phyloP scores from a whole-genome alignment of 2,888 invertebrate genomes.

The Heliconius erato region DNA sequence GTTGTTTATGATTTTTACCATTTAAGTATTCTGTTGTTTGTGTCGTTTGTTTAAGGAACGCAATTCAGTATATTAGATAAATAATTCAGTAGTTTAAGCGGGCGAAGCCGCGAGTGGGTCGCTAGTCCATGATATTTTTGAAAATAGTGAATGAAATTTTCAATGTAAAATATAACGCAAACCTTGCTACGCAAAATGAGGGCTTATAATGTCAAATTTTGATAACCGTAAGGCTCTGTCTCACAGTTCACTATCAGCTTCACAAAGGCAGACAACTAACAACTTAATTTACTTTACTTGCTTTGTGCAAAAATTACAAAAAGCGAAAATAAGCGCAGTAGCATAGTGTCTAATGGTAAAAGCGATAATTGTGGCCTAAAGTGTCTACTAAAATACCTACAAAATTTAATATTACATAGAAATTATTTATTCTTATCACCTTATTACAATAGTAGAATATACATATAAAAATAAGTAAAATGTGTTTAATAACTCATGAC shows the following conservation, averaged over 20 bases:
- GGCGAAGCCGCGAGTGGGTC: no score
- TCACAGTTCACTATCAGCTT: not conserved
- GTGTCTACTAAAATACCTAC: no score
- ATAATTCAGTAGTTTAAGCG: no score
- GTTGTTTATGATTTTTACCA: no score
- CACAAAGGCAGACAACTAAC: slow-evolving; percentile 5
- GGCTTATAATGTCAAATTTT: slow-evolving; percentile 7
- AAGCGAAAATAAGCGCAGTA: not conserved
- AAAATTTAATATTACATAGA: not conserved
- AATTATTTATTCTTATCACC: not conserved
- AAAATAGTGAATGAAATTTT: no score
- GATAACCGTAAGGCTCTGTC: not conserved
- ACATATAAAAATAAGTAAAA: not conserved
- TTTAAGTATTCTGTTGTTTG: no score
- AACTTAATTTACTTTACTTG: slow-evolving; percentile 13
- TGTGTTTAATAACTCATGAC: slow-evolving; percentile 28
- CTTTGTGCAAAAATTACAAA: slow-evolving; percentile 1
- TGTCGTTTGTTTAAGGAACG: no score
- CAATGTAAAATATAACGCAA: not conserved
- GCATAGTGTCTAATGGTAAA: no score
- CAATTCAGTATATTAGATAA: no score
- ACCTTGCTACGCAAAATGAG: not conserved
- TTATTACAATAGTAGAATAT: not conserved
- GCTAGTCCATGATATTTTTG: no score
- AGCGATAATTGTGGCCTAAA: no score